These are phyloP conservation scores for Asbolus verrucosus DNA, from an alignment of 1,140 invertebrate species.

Conservation along the genomic window DNA sequence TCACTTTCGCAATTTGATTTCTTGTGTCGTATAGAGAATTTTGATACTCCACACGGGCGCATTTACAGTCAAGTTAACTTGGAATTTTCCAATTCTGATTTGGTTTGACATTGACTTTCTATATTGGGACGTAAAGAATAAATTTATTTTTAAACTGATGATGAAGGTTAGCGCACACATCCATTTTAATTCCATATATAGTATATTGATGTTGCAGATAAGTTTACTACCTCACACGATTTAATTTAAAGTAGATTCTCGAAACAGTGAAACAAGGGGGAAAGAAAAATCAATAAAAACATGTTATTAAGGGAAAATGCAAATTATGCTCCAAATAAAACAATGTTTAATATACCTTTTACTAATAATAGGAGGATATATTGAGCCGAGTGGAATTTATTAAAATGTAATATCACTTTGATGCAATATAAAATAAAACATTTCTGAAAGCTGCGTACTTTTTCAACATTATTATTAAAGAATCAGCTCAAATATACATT, in stretches of 20 bases:
- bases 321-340: conserved; percentile 31
- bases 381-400: conserved; percentile 18
- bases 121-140: no score
- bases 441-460: neutral
- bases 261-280: conserved; percentile 23
- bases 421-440: conserved; percentile 7
- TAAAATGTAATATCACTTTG: conserved; percentile 22
- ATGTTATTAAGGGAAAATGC: conserved; percentile 36
- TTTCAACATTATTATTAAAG: no score
- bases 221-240: conserved; percentile 26
- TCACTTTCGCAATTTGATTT: conserved; percentile 30
- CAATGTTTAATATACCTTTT: conserved; percentile 37
- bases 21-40: conserved; percentile 21
- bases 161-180: no score
- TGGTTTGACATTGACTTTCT: neutral
- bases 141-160: no score
- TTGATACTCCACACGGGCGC: conserved; percentile 17
- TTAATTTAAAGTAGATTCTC: conserved; percentile 28
- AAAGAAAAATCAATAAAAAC: conserved; percentile 22
- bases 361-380: conserved; percentile 22
- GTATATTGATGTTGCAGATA: conserved; percentile 16
- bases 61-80: conserved; percentile 29
- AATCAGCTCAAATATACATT: conserved; percentile 1
- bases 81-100: conserved; percentile 7
- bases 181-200: conserved; percentile 5